phyloP scores from a whole-genome alignment of 1,140 invertebrate species.

The Penaeus japonicus region DNA sequence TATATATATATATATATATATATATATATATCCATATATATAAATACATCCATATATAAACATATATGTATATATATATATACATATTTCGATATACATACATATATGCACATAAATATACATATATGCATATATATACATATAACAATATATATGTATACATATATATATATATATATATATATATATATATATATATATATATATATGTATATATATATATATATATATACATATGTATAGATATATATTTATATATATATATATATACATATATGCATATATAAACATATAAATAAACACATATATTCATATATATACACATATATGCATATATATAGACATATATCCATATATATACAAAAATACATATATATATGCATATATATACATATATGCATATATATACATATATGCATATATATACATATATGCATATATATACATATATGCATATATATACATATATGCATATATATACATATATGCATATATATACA shows the following conservation, averaged over 20 bases:
- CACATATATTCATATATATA: not conserved
- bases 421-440: not conserved
- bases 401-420: not conserved
- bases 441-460: not conserved
- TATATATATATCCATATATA: too few relatives aligned
- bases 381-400: not conserved
- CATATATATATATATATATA: slow-evolving; percentile 3
- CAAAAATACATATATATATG: not conserved
- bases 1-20: too few relatives aligned
- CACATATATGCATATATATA: not conserved
- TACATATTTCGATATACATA: too few relatives aligned
- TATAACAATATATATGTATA: slow-evolving; percentile 6
- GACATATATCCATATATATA: not conserved
- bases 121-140: slow-evolving; percentile 2
- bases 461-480: not conserved
- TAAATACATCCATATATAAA: too few relatives aligned
- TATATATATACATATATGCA: not conserved
- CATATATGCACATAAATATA: too few relatives aligned
- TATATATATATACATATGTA: not conserved
- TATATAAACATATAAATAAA: not conserved
- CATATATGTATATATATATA: too few relatives aligned
- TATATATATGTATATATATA: slow-evolving; percentile 1
- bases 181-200: slow-evolving; percentile 6
- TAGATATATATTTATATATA: not conserved
- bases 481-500: not conserved